Percentiles rank a stretch among this genome's conserved stretches.
phyloP scores from a whole-genome alignment of 2,888 invertebrate genomes.

The Polylopha cassiicola region DNA sequence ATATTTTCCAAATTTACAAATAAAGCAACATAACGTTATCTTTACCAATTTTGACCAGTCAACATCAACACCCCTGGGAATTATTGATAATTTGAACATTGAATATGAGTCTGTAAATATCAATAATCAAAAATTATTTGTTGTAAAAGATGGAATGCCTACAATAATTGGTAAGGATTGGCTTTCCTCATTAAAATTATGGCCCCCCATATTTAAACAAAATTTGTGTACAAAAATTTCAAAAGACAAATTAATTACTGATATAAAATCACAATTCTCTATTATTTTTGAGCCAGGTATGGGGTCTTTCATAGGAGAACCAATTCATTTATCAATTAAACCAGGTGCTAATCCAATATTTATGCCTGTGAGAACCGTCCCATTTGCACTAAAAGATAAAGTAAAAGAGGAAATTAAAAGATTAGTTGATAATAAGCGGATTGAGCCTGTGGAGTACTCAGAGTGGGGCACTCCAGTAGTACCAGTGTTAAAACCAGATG shows the following conservation, averaged over 20 bases:
- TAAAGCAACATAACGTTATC: background rate
- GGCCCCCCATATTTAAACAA: constrained; percentile 7
- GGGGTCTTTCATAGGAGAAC: constrained; percentile 12
- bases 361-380: constrained; percentile 9
- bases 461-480: constrained; percentile 15
- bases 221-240: background rate
- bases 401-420: constrained; percentile 7
- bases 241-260: background rate
- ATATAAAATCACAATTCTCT: background rate
- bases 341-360: constrained; percentile 4
- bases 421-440: constrained; percentile 1
- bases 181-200: constrained; percentile 4
- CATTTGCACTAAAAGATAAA: constrained; percentile 18
- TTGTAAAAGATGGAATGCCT: constrained; percentile 5
- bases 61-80: constrained; percentile 5
- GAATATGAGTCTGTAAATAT: background rate
- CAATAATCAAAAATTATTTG: constrained; percentile 3
- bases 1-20: constrained; percentile 10
- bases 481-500: constrained; percentile 13
- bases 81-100: constrained; percentile 2
- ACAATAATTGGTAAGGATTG: constrained; percentile 8
- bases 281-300: background rate
- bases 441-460: constrained; percentile 1
- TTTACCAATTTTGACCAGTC: constrained; percentile 11
- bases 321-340: constrained; percentile 6